Conservation (phyloP, 2,888 invertebrate genomes). For the Melanchra persicariae region DNA sequence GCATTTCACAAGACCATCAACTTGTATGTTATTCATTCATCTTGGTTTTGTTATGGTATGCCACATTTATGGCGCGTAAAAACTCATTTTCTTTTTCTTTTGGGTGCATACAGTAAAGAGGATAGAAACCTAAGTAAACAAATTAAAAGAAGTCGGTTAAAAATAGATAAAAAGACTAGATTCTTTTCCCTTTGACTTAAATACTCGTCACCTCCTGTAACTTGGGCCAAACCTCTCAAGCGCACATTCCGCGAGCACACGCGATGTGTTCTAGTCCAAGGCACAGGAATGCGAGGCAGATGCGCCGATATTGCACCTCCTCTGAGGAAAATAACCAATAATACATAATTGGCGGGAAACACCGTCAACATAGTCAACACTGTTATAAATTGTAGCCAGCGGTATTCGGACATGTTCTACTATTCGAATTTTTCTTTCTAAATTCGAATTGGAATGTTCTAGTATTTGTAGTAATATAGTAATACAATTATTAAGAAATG, state of each 20-base stretch:
- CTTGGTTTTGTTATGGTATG: too few species aligned
- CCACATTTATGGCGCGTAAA: too few species aligned
- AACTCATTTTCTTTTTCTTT: too few species aligned
- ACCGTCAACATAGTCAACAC: constrained; percentile 35
- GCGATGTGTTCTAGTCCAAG: constrained; percentile 83
- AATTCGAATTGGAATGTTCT: constrained; percentile 2
- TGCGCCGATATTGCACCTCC: constrained; percentile 74
- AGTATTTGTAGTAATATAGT: constrained; percentile 44
- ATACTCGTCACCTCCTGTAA: constrained; percentile 26
- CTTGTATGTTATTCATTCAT: too few species aligned
- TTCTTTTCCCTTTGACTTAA: not conserved
- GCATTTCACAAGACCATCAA: not conserved
- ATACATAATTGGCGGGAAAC: constrained; percentile 26
- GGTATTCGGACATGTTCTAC: constrained; percentile 21
- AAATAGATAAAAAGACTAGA: not conserved
- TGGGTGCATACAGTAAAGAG: too few species aligned
- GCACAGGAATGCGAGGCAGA: constrained; percentile 80
- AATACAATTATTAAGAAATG: constrained; percentile 34
- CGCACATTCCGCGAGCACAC: constrained; percentile 80
- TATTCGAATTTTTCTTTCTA: constrained; percentile 18
- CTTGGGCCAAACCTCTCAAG: constrained; percentile 61
- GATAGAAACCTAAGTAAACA: not conserved
- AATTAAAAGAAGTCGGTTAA: too few species aligned
- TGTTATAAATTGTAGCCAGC: constrained; percentile 7
- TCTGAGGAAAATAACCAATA: constrained; percentile 35